These are phyloP conservation scores for Diarsia rubi DNA, from an alignment of 2,888 invertebrate species.

Conservation along the genomic window DNA sequence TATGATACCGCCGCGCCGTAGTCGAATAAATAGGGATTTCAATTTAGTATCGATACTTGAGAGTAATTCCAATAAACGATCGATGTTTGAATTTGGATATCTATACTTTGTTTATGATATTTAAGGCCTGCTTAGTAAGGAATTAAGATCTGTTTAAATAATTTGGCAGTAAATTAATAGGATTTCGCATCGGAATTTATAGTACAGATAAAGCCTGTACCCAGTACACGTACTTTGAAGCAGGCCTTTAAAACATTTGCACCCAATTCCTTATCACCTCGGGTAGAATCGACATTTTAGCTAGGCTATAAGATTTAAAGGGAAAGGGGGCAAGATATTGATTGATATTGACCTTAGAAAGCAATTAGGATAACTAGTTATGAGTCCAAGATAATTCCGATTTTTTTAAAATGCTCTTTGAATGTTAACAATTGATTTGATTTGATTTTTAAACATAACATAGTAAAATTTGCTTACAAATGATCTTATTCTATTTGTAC, in stretches of 20 bases:
- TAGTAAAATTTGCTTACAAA: no score
- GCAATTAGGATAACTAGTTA: not conserved
- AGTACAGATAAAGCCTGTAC: not conserved
- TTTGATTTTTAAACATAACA: no score
- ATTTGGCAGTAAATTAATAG: not conserved
- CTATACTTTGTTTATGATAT: not conserved
- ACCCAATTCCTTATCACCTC: not conserved
- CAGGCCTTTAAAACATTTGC: not conserved
- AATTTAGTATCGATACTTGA: constrained; percentile 6
- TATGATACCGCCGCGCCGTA: constrained; percentile 40
- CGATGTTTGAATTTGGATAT: constrained; percentile 20
- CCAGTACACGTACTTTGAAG: not conserved
- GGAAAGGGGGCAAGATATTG: not conserved
- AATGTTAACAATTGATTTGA: no score
- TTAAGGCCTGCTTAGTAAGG: not conserved
- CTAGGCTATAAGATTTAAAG: not conserved
- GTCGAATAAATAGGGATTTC: constrained; percentile 21
- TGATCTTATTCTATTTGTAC: no score
- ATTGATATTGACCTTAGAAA: not conserved
- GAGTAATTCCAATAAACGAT: not conserved
- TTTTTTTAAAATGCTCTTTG: not conserved
- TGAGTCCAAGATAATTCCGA: not conserved
- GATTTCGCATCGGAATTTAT: not conserved
- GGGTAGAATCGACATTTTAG: not conserved
- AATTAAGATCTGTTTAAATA: not conserved